These are phyloP conservation scores for Radopholus similis DNA, from an alignment of 1,140 invertebrate species.

Conservation along the genomic window DNA sequence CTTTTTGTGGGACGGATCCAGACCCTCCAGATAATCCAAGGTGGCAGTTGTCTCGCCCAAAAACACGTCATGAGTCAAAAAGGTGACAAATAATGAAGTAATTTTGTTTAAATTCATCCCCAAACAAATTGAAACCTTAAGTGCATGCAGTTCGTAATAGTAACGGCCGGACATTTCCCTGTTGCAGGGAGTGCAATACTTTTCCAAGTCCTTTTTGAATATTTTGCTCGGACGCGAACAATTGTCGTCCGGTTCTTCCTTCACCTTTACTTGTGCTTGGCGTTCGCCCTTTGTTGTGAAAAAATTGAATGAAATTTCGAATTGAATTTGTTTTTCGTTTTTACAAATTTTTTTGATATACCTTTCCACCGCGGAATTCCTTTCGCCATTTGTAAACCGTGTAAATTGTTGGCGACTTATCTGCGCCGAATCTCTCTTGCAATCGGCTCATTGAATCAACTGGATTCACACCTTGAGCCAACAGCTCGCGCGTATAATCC, in stretches of 20 bases:
- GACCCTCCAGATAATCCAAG: neutral
- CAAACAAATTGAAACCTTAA: constrained; percentile 5
- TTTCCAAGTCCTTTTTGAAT: neutral
- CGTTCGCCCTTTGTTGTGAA: neutral
- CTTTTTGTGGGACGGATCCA: neutral
- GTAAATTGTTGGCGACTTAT: constrained; percentile 2
- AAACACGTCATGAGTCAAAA: constrained; percentile 12
- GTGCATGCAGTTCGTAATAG: constrained; percentile 18
- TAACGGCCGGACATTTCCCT: constrained; percentile 7
- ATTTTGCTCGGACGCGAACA: neutral
- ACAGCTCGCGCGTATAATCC: constrained; percentile 1
- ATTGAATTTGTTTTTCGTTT: neutral
- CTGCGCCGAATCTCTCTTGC: constrained; percentile 1
- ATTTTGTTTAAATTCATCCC: neutral
- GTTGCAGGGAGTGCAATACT: constrained; percentile 14
- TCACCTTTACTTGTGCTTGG: neutral
- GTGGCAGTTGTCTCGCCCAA: neutral
- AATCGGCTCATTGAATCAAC: neutral
- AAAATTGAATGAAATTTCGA: neutral
- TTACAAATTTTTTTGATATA: neutral
- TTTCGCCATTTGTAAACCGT: constrained; percentile 22
- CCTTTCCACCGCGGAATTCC: constrained; percentile 13
- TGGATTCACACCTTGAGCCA: neutral
- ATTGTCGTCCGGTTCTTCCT: neutral
- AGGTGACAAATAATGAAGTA: neutral